Conservation (phyloP, 1,140 invertebrate genomes). For the Amyelois transitella region DNA sequence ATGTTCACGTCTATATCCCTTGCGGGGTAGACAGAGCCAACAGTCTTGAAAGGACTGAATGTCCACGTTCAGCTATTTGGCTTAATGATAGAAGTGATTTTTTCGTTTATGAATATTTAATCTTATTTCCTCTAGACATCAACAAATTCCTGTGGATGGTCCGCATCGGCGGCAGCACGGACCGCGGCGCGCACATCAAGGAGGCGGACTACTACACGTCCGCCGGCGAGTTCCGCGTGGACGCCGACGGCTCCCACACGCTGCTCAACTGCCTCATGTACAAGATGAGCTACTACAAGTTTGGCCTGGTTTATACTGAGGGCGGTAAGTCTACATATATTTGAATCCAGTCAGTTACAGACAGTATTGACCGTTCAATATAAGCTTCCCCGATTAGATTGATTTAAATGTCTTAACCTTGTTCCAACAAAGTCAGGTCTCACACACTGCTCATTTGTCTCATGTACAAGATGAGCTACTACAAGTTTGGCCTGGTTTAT, state of each 20-base stretch:
- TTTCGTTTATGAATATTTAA: not conserved
- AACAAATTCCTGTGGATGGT: conserved; percentile 99
- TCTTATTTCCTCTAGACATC: conserved; percentile 67
- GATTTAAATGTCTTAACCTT: no score
- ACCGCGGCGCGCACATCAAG: conserved; percentile 94
- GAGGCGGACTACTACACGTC: conserved; percentile 97
- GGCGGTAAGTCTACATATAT: conserved; percentile 77
- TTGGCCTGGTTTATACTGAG: conserved; percentile 96
- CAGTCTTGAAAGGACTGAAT: no score
- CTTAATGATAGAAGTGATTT: no score
- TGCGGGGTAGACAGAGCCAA: no score
- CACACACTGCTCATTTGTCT: conserved; percentile 90
- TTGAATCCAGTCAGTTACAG: no score
- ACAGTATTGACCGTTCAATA: no score
- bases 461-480: conserved; percentile 98
- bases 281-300: conserved; percentile 97
- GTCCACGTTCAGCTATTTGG: no score
- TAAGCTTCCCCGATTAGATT: no score
- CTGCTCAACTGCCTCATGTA: conserved; percentile 96
- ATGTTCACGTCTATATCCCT: no score
- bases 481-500: conserved; percentile 94
- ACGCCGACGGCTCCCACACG: conserved; percentile 90
- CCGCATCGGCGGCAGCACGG: conserved; percentile 96
- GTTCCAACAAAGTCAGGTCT: no score
- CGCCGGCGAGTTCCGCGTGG: conserved; percentile 94